Percentiles rank a stretch among this genome's conserved stretches.
Evolutionary conservation across 2,888 invertebrate species (phyloP).

Genomic region (Aplocera efformata): DNA sequence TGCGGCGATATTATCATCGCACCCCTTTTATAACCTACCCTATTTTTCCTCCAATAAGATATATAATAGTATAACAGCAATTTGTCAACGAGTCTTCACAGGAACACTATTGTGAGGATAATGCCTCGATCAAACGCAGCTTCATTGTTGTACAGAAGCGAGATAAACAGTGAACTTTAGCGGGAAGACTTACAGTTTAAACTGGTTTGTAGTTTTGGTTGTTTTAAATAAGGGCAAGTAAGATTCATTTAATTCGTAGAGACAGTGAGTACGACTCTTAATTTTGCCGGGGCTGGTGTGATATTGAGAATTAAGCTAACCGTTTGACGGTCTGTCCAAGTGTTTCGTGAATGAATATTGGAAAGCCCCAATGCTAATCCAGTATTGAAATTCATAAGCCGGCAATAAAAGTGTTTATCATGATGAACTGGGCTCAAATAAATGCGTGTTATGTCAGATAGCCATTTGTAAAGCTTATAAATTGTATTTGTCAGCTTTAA

Average conservation of each 20-base stretch:
- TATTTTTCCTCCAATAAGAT: slow-evolving; percentile 37
- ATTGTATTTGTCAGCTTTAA: no score
- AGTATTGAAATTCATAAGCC: no score
- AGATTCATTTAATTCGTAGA: slow-evolving; percentile 75
- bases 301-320: slow-evolving; percentile 30
- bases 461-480: no score
- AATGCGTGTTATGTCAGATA: no score
- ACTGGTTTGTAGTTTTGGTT: slow-evolving; percentile 29
- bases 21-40: slow-evolving; percentile 41
- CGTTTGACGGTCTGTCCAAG: slow-evolving; percentile 25
- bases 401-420: no score
- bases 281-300: slow-evolving; percentile 56
- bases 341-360: slow-evolving; percentile 24
- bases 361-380: neutral
- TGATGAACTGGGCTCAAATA: no score
- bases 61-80: slow-evolving; percentile 39
- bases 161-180: slow-evolving; percentile 36
- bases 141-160: slow-evolving; percentile 38
- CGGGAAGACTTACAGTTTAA: slow-evolving; percentile 18
- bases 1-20: slow-evolving; percentile 60
- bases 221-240: slow-evolving; percentile 66
- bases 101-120: slow-evolving; percentile 76
- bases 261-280: slow-evolving; percentile 73
- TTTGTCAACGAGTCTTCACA: slow-evolving; percentile 70
- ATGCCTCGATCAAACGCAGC: slow-evolving; percentile 75